phyloP scores from a whole-genome alignment of 2,113 vertebrate species.

The Argyrosomus japonicus region DNA sequence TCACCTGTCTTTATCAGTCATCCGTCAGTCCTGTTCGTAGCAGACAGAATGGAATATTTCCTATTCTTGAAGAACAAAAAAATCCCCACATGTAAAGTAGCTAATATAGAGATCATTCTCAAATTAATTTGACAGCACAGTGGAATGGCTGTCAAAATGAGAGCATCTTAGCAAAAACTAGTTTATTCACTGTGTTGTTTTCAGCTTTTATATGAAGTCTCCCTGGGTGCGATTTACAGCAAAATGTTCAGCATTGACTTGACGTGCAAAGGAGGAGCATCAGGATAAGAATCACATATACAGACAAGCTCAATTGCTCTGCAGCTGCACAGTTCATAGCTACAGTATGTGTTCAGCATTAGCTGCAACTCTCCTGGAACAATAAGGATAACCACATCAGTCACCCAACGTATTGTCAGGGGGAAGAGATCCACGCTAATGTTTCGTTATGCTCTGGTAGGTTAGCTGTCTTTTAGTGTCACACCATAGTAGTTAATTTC shows the following conservation, averaged over 20 bases:
- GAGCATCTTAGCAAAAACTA: not conserved
- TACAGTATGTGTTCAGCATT: not conserved
- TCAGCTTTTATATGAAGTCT: conserved; percentile 19
- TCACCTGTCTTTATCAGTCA: conserved; percentile 18
- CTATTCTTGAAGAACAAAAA: not conserved
- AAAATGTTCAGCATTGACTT: conserved; percentile 20
- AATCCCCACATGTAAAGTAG: not conserved
- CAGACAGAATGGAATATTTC: not conserved
- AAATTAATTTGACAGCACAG: conserved; percentile 20
- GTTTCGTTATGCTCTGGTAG: conserved; percentile 7
- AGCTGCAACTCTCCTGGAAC: not conserved
- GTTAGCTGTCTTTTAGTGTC: conserved; percentile 18
- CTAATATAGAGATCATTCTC: conserved; percentile 13
- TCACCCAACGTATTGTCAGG: conserved; percentile 20
- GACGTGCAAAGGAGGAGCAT: not conserved
- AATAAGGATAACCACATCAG: conserved; percentile 23
- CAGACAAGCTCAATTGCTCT: conserved; percentile 19
- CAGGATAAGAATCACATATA: not conserved
- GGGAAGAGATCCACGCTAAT: not conserved
- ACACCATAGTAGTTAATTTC: conserved; percentile 27
- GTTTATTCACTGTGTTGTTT: conserved; percentile 12
- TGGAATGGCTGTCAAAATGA: conserved; percentile 21
- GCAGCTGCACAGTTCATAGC: conserved; percentile 18
- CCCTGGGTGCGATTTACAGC: not conserved
- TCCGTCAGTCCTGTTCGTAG: not conserved